These are phyloP conservation scores for Xenopus laevis DNA, from an alignment of 2,113 vertebrate species.

Conservation along the genomic window DNA sequence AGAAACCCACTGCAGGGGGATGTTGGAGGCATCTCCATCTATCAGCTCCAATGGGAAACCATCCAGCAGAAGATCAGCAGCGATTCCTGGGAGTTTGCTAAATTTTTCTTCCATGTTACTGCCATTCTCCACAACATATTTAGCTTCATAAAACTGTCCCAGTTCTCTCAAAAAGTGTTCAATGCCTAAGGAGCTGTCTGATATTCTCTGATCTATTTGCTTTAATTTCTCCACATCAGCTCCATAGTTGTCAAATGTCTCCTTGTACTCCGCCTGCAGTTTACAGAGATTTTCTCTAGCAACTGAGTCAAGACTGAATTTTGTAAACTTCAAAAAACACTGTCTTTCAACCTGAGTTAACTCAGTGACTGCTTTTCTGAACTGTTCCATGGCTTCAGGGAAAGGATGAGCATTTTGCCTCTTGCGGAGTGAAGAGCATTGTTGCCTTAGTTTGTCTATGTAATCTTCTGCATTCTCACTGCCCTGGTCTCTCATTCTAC, in stretches of 20 bases:
- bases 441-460: slow-evolving; percentile 43
- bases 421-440: slow-evolving; percentile 44
- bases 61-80: no score
- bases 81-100: no score
- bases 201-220: no score
- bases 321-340: slow-evolving; percentile 57
- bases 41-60: no score
- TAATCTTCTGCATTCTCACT: slow-evolving; percentile 4
- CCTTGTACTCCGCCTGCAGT: slow-evolving; percentile 35
- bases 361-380: slow-evolving; percentile 46
- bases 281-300: slow-evolving; percentile 9
- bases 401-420: slow-evolving; percentile 48
- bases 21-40: slow-evolving; percentile 65
- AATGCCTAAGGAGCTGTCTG: no score
- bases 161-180: no score
- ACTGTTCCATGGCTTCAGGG: slow-evolving; percentile 44
- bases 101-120: no score
- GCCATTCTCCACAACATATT: no score
- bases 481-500: slow-evolving; percentile 33
- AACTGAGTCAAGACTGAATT: slow-evolving; percentile 47
- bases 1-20: slow-evolving; percentile 70
- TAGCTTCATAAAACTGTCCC: no score
- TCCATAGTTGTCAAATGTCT: no score
- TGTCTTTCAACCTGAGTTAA: slow-evolving; percentile 44
- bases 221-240: no score